A percentile compares a stretch with the other conserved stretches of the same genome.
Evolutionary conservation across 2,888 invertebrate genomes (phyloP).

Genomic region (Drymonia ruficornis): DNA sequence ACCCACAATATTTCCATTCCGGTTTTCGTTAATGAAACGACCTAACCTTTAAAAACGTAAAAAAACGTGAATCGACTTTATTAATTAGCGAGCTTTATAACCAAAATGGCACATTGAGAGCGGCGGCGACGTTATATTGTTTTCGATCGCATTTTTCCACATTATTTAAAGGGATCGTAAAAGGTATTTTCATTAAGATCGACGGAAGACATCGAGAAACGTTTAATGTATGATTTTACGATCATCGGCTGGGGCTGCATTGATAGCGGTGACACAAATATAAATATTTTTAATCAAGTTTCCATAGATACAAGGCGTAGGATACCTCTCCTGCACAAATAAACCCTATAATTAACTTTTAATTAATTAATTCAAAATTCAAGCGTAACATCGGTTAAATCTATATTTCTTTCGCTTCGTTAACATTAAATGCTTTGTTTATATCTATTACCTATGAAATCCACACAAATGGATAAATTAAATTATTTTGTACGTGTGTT

Average conservation of each 20-base stretch:
- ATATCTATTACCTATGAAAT: no score
- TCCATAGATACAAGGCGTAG: no score
- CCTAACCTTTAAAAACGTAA: background rate
- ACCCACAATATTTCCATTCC: constrained; percentile 8
- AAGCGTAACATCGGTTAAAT: no score
- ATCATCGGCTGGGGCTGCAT: constrained; percentile 19
- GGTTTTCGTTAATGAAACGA: background rate
- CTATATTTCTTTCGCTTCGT: no score
- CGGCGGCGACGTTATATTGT: constrained; percentile 14
- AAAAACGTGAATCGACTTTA: constrained; percentile 4
- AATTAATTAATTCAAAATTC: no score
- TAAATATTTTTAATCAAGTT: no score
- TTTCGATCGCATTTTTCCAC: constrained; percentile 36
- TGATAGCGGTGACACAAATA: constrained; percentile 13
- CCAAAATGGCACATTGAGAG: constrained; percentile 10
- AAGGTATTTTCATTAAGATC: constrained; percentile 45
- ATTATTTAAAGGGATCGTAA: constrained; percentile 35
- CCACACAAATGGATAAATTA: no score
- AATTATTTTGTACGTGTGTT: no score
- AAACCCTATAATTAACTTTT: no score
- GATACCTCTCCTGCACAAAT: no score
- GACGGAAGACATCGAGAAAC: constrained; percentile 36
- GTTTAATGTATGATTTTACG: constrained; percentile 43
- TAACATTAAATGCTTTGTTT: no score
- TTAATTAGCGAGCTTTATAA: constrained; percentile 12